Percentiles rank a stretch among this genome's conserved stretches.
These are phyloP conservation scores for Glaucomys volans DNA, from an alignment of 2,113 vertebrate species.

Conservation along the genomic window DNA sequence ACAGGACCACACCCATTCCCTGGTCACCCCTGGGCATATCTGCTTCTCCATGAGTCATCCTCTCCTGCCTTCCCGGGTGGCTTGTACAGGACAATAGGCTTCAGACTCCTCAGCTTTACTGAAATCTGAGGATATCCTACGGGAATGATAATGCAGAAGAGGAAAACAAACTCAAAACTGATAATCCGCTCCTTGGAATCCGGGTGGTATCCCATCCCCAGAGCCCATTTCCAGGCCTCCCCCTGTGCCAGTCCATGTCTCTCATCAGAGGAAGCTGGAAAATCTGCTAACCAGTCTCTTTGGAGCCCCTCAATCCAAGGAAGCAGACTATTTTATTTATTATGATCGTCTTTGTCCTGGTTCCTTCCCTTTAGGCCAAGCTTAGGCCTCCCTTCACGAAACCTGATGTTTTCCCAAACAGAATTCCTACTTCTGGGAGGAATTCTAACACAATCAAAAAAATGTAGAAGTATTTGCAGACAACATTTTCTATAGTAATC, in stretches of 20 bases:
- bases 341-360: neutral
- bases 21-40: neutral
- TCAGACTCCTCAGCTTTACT: slow-evolving; percentile 36
- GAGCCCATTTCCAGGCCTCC: neutral
- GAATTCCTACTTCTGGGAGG: neutral
- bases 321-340: neutral
- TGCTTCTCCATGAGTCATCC: neutral
- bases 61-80: neutral
- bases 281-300: neutral
- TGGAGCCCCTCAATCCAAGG: neutral
- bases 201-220: neutral
- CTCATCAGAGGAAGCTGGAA: neutral
- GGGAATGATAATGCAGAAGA: neutral
- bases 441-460: slow-evolving; percentile 27
- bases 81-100: neutral
- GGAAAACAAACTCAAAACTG: slow-evolving; percentile 44
- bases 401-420: neutral
- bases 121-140: slow-evolving; percentile 4
- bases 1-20: neutral
- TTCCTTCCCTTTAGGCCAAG: neutral
- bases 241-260: neutral
- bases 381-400: neutral
- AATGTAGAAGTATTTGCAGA: neutral
- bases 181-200: neutral
- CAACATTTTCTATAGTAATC: neutral